Conservation (phyloP, 2,888 invertebrate genomes). For the Perizoma affinitatum region DNA sequence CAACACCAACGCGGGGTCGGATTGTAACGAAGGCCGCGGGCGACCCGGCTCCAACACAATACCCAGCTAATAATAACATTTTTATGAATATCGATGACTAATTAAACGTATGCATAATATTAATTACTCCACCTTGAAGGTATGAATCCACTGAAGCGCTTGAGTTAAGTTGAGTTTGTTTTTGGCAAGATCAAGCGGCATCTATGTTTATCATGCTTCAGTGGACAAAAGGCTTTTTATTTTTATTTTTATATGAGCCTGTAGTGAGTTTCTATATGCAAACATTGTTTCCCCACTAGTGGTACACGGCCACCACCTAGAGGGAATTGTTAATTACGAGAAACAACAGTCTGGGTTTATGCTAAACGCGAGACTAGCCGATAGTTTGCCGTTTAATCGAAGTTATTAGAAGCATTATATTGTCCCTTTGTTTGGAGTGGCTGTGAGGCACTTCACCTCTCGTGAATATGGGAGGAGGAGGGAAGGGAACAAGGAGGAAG, state of each 20-base stretch:
- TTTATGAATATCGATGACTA: constrained; percentile 50
- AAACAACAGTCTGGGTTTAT: constrained; percentile 9
- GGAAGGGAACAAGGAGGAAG: no score
- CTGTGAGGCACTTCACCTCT: no score
- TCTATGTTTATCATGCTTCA: background rate
- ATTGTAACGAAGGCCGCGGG: constrained; percentile 59
- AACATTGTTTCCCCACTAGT: constrained; percentile 20
- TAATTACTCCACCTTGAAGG: constrained; percentile 43
- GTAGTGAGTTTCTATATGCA: constrained; percentile 23
- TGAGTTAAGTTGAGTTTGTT: no score
- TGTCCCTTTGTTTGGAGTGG: no score
- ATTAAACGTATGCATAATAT: constrained; percentile 50
- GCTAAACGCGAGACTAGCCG: constrained; percentile 4
- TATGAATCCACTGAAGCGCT: background rate
- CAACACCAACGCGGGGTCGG: constrained; percentile 64
- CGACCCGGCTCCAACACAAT: constrained; percentile 50
- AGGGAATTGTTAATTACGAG: constrained; percentile 30
- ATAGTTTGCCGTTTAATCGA: no score
- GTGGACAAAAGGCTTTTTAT: background rate
- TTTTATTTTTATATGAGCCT: constrained; percentile 6
- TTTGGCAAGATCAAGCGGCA: no score
- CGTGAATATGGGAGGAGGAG: no score
- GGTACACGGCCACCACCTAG: constrained; percentile 14
- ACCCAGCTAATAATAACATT: constrained; percentile 47
- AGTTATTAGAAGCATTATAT: no score